Evolutionary conservation across 2,797 vertebrate species (phyloP).

Genomic region (Chaenodraco wilsoni): DNA sequence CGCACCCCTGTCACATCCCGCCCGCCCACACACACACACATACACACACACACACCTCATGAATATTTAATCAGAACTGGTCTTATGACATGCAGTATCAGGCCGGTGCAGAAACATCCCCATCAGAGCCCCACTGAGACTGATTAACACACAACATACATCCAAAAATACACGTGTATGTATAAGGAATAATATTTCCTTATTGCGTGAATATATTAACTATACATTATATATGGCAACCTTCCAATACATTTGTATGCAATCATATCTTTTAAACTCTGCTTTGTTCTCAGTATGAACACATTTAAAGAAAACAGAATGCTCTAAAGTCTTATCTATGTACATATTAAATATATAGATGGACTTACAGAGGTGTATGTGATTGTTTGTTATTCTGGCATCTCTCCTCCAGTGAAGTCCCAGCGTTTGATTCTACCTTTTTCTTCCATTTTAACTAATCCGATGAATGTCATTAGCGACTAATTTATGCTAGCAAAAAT

Average conservation of each 20-base stretch:
- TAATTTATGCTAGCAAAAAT: not conserved
- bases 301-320: not conserved
- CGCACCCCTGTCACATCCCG: not conserved
- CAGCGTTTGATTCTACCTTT: no score
- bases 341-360: not conserved
- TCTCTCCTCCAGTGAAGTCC: no score
- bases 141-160: slow-evolving; percentile 47
- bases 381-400: not conserved
- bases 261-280: not conserved
- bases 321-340: not conserved
- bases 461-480: not conserved
- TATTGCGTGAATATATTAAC: slow-evolving; percentile 5
- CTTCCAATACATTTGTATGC: not conserved
- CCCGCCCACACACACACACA: no score
- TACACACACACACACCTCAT: slow-evolving; percentile 21
- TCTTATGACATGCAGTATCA: slow-evolving; percentile 70
- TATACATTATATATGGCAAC: not conserved
- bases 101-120: slow-evolving; percentile 63
- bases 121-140: slow-evolving; percentile 53
- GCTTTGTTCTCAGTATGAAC: not conserved
- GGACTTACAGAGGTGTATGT: not conserved
- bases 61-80: slow-evolving; percentile 70
- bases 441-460: not conserved
- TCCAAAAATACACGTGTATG: not conserved
- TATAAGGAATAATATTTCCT: not conserved